These are phyloP conservation scores for Onchidella celtica DNA, from an alignment of 2,888 invertebrate species.

Conservation along the genomic window DNA sequence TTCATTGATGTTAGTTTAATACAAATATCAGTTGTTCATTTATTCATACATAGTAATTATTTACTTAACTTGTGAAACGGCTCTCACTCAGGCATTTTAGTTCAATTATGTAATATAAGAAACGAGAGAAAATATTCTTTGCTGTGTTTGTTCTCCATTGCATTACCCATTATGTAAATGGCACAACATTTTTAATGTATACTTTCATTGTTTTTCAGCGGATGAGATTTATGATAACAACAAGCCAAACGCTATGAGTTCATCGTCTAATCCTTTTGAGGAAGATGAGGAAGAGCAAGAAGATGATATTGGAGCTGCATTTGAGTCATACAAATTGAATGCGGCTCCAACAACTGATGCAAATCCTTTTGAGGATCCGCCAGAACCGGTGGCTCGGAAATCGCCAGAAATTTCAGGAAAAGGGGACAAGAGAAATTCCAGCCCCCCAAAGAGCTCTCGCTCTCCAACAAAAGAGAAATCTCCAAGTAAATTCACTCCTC, in stretches of 20 bases:
- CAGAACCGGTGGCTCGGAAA: background rate
- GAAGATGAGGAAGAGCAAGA: constrained; percentile 58
- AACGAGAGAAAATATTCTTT: no score
- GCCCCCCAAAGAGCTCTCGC: constrained; percentile 17
- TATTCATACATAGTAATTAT: background rate
- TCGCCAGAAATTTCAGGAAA: background rate
- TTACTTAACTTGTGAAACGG: background rate
- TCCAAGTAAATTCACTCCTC: background rate
- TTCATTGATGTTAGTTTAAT: no score
- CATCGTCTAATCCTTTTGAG: constrained; percentile 66
- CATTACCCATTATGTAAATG: no score
- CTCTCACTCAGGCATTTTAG: background rate
- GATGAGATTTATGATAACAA: constrained; percentile 26
- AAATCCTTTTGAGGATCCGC: constrained; percentile 45
- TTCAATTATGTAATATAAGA: no score
- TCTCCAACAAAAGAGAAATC: constrained; percentile 16
- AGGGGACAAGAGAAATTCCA: background rate
- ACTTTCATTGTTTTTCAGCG: constrained; percentile 24
- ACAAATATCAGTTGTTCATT: no score
- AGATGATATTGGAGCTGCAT: constrained; percentile 47
- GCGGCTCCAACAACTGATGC: background rate
- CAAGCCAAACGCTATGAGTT: constrained; percentile 2
- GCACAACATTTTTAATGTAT: no score
- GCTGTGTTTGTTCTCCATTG: no score
- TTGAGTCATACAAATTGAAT: constrained; percentile 23